These are phyloP conservation scores for Rhabdophis nuchalis DNA, from an alignment of 2,797 vertebrate species.

Conservation along the genomic window DNA sequence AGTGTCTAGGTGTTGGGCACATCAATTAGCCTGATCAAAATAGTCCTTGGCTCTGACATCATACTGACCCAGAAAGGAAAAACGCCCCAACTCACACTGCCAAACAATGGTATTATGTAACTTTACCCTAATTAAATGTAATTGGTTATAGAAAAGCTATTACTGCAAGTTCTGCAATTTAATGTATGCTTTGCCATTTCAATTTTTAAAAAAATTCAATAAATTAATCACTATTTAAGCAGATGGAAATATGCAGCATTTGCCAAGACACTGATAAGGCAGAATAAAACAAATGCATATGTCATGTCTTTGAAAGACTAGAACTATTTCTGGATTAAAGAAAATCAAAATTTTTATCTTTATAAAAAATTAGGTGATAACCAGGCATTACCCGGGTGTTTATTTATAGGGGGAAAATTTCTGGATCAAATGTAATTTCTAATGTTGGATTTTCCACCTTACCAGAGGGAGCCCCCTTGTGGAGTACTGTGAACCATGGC, in stretches of 20 bases:
- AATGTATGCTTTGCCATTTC: background rate
- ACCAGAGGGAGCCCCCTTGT: too few species aligned
- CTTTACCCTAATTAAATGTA: background rate
- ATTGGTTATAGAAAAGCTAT: background rate
- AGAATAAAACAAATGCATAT: conserved; percentile 1
- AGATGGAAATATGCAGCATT: background rate
- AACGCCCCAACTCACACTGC: background rate
- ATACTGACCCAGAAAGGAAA: background rate
- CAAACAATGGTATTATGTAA: background rate
- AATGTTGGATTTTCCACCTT: too few species aligned
- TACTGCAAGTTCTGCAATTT: background rate
- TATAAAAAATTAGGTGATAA: conserved; percentile 20
- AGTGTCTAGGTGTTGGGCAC: background rate
- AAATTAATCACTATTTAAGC: background rate
- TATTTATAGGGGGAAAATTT: too few species aligned
- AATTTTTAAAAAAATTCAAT: background rate
- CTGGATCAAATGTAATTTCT: too few species aligned
- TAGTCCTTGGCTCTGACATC: background rate
- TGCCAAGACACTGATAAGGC: conserved; percentile 7
- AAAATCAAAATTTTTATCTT: conserved; percentile 47
- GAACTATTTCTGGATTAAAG: conserved; percentile 32
- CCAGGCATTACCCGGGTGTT: too few species aligned
- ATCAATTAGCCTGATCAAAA: background rate
- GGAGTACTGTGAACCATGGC: too few species aligned
- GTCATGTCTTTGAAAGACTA: conserved; percentile 8